Percentiles rank a stretch among this genome's conserved stretches.
These are phyloP conservation scores for Anagrus nilaparvatae DNA, from an alignment of 1,140 invertebrate species.

Conservation along the genomic window DNA sequence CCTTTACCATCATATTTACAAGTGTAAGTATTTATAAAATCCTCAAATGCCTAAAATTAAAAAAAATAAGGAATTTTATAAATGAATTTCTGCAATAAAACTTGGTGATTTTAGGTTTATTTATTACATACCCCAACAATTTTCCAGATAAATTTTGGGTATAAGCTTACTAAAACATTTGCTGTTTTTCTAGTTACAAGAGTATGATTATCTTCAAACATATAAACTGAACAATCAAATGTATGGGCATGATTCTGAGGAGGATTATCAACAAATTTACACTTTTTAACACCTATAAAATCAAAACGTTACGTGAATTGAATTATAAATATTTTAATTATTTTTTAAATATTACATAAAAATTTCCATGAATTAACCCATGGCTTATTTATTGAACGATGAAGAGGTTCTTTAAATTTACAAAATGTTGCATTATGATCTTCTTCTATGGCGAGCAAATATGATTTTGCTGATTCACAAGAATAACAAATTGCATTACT, in stretches of 20 bases:
- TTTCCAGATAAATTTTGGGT: slow-evolving; percentile 4
- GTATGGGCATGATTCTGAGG: slow-evolving; percentile 10
- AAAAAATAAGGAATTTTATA: not conserved
- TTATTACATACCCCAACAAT: slow-evolving; percentile 8
- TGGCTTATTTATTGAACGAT: slow-evolving; percentile 8
- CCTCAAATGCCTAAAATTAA: slow-evolving; percentile 4
- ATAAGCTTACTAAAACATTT: not conserved
- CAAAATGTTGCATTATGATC: slow-evolving; percentile 13
- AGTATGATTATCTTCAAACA: slow-evolving; percentile 3
- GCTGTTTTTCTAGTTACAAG: not conserved
- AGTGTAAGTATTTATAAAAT: slow-evolving; percentile 2
- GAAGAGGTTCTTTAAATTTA: slow-evolving; percentile 12
- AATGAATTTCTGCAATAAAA: not conserved
- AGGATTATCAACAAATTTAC: not conserved
- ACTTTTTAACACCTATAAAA: slow-evolving; percentile 8
- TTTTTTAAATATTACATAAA: no score
- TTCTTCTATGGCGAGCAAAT: slow-evolving; percentile 7
- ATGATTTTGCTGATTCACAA: not conserved
- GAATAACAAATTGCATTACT: slow-evolving; percentile 4
- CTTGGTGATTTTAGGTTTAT: not conserved
- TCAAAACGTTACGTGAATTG: no score
- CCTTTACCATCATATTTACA: not conserved
- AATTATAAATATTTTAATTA: no score
- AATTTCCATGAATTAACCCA: slow-evolving; percentile 16
- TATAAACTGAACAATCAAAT: not conserved